Percentiles rank a stretch among this genome's conserved stretches.
phyloP scores from a whole-genome alignment of 2,888 invertebrate genomes.

The Autographa gamma region DNA sequence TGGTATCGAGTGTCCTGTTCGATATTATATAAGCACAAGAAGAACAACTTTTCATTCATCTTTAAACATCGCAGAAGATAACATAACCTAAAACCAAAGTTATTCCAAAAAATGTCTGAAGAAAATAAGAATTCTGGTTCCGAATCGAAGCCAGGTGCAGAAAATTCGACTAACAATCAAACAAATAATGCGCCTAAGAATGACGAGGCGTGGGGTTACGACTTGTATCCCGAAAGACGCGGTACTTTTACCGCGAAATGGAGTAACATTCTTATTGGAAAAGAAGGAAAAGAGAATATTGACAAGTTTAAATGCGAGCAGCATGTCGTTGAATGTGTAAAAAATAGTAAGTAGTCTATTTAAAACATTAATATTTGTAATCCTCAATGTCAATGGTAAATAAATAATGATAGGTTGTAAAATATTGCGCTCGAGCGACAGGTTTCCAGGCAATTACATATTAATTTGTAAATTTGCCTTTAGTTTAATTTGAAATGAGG shows the following conservation, averaged over 20 bases:
- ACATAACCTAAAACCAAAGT: conserved; percentile 46
- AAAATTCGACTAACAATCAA: conserved; percentile 40
- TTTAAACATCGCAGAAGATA: conserved; percentile 1
- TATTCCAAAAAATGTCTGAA: conserved; percentile 61
- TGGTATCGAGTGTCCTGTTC: background rate
- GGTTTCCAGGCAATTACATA: too few relatives aligned
- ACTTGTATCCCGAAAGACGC: conserved; percentile 95
- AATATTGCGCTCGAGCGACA: too few relatives aligned
- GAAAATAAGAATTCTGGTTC: conserved; percentile 46
- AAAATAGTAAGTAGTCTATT: conserved; percentile 89
- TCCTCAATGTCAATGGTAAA: too few relatives aligned
- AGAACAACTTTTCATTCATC: conserved; percentile 30
- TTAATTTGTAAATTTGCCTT: too few relatives aligned
- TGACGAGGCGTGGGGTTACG: conserved; percentile 91
- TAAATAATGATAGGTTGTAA: too few relatives aligned
- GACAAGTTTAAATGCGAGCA: conserved; percentile 94
- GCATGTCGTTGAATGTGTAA: conserved; percentile 93
- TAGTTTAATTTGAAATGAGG: too few relatives aligned
- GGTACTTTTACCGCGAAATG: conserved; percentile 89
- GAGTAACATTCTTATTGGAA: conserved; percentile 88
- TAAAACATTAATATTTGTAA: too few relatives aligned
- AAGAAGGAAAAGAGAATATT: conserved; percentile 91
- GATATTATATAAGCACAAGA: background rate
- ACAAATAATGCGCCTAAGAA: conserved; percentile 55
- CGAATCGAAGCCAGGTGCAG: conserved; percentile 43